A percentile compares a stretch with the other conserved stretches of the same genome.
Evolutionary conservation across 64 coral and sea anemone species (phyloP).

Genomic region (Stichodactyla helianthus): DNA sequence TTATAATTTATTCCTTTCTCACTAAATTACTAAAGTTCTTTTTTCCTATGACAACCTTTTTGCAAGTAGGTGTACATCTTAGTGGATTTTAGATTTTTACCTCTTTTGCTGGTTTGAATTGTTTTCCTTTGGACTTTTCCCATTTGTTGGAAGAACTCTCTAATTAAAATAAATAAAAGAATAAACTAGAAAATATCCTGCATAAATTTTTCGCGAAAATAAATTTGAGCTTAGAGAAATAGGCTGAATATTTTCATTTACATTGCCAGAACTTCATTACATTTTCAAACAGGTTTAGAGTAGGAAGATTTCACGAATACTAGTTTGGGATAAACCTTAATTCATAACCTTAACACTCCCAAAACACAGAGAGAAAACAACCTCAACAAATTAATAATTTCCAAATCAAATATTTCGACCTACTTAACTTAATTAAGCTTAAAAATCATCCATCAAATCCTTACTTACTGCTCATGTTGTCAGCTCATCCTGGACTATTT

Average conservation of each 20-base stretch:
- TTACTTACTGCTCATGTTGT: slow-evolving; percentile 3
- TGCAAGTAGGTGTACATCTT: no score
- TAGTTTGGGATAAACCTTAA: no score
- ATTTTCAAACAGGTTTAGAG: no score
- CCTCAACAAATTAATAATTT: background rate
- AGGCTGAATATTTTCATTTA: no score
- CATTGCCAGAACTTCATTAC: no score
- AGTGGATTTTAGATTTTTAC: background rate
- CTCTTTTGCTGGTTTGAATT: slow-evolving; percentile 26
- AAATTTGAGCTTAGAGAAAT: no score
- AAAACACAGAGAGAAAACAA: background rate
- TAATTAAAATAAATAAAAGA: background rate
- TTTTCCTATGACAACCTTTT: no score
- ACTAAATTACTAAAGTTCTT: no score
- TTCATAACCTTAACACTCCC: background rate
- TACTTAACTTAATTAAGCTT: background rate
- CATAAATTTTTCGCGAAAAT: no score
- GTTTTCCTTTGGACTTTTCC: slow-evolving; percentile 19
- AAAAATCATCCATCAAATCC: background rate
- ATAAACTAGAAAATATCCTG: no score
- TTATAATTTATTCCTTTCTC: no score
- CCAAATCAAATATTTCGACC: background rate
- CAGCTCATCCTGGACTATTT: background rate
- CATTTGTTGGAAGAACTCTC: slow-evolving; percentile 19
- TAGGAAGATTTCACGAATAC: no score